These are phyloP conservation scores for Tiliacea aurago DNA, from an alignment of 2,888 invertebrate genomes.

Conservation along the genomic window DNA sequence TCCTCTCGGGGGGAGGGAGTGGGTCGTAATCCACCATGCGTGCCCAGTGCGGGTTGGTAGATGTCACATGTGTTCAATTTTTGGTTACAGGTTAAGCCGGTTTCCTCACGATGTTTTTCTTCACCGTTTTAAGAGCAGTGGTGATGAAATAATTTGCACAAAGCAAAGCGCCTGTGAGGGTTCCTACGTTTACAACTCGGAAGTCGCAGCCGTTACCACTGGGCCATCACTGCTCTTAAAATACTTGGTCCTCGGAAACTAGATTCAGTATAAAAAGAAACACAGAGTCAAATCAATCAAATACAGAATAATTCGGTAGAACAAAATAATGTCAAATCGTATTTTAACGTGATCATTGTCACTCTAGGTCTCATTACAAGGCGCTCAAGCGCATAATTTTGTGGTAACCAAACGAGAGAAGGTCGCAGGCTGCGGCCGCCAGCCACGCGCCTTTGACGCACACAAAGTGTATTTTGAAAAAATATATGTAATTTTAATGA, in stretches of 20 bases:
- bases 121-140: too few species aligned
- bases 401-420: slow-evolving; percentile 84
- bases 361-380: slow-evolving; percentile 79
- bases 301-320: neutral
- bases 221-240: too few species aligned
- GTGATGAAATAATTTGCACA: too few species aligned
- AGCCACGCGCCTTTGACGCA: slow-evolving; percentile 77
- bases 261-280: neutral
- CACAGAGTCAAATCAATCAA: neutral
- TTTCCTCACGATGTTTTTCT: too few species aligned
- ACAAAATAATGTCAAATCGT: neutral
- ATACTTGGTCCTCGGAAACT: neutral
- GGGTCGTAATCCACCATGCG: too few species aligned
- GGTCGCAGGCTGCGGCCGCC: slow-evolving; percentile 75
- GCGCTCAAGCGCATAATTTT: slow-evolving; percentile 88
- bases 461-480: slow-evolving; percentile 54
- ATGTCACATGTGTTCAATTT: too few species aligned
- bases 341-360: slow-evolving; percentile 42
- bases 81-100: too few species aligned
- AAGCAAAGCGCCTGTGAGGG: too few species aligned
- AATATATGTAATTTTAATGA: slow-evolving; percentile 60
- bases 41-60: too few species aligned
- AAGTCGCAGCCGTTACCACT: too few species aligned
- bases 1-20: too few species aligned
- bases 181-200: too few species aligned